Evolutionary conservation across 2,797 vertebrate genomes (phyloP).

Genomic region (Chaenodraco wilsoni): DNA sequence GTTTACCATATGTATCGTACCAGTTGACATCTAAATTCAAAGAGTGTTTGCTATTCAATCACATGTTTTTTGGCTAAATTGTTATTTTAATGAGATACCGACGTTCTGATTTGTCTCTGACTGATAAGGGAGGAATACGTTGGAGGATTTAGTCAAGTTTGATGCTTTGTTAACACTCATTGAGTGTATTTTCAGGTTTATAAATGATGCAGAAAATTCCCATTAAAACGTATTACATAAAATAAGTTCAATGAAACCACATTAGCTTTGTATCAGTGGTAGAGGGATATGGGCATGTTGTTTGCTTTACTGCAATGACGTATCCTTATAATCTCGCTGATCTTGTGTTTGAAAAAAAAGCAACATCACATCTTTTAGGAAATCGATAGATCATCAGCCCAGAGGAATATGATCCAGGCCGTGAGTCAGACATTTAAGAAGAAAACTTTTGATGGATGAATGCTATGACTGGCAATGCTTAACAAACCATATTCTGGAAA

Average conservation of each 20-base stretch:
- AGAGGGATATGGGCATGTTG: background rate
- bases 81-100: conserved; percentile 3
- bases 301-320: background rate
- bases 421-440: conserved; percentile 50
- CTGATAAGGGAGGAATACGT: background rate
- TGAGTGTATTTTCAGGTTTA: background rate
- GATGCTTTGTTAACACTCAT: background rate
- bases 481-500: conserved; percentile 37
- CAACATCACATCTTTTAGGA: conserved; percentile 35
- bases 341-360: background rate
- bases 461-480: conserved; percentile 22
- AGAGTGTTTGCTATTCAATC: background rate
- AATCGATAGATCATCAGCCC: conserved; percentile 22
- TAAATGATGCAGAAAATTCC: background rate
- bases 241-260: background rate
- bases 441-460: conserved; percentile 25
- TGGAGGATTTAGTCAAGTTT: background rate
- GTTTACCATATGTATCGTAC: background rate
- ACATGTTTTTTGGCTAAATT: background rate
- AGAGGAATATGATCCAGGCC: conserved; percentile 34
- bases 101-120: background rate
- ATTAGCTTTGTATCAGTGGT: background rate
- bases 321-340: conserved; percentile 6
- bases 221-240: background rate
- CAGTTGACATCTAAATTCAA: background rate